phyloP scores from a whole-genome alignment of 2,888 invertebrate species.

The Corythucha ciliata region DNA sequence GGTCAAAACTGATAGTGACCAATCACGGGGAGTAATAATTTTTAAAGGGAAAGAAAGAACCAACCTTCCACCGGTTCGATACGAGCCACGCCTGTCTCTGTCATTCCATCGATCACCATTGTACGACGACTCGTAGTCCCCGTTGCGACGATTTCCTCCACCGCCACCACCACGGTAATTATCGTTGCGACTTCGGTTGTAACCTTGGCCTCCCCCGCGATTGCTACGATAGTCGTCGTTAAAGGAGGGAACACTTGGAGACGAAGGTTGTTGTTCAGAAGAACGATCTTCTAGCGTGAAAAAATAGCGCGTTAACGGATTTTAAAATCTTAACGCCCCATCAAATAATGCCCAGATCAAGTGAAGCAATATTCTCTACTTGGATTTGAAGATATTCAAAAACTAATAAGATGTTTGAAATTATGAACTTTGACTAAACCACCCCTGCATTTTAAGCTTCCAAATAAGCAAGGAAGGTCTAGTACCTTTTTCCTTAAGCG shows the following conservation, averaged over 20 bases:
- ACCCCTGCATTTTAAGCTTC: too few relatives aligned
- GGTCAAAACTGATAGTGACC: too few relatives aligned
- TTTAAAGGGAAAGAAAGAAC: not conserved
- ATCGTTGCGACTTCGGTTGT: conserved; percentile 45
- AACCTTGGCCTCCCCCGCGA: conserved; percentile 40
- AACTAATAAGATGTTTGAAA: too few relatives aligned
- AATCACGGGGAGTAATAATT: too few relatives aligned
- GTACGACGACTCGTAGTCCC: conserved; percentile 31
- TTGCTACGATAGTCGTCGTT: conserved; percentile 42
- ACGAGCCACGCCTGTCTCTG: conserved; percentile 20
- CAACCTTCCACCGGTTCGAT: conserved; percentile 12
- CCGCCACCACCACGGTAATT: conserved; percentile 42
- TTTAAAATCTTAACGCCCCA: too few relatives aligned
- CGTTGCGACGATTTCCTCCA: conserved; percentile 38
- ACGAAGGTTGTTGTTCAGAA: conserved; percentile 37
- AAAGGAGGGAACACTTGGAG: conserved; percentile 34
- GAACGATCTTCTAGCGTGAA: conserved; percentile 38
- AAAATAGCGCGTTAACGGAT: not conserved
- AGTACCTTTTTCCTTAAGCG: too few relatives aligned
- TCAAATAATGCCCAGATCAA: too few relatives aligned
- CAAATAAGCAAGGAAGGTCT: too few relatives aligned
- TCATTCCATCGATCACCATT: conserved; percentile 40
- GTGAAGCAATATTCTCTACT: too few relatives aligned
- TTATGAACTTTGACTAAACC: too few relatives aligned
- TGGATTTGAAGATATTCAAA: too few relatives aligned